These are phyloP conservation scores for Noctilio leporinus DNA, from an alignment of 2,113 vertebrate species.

Conservation along the genomic window DNA sequence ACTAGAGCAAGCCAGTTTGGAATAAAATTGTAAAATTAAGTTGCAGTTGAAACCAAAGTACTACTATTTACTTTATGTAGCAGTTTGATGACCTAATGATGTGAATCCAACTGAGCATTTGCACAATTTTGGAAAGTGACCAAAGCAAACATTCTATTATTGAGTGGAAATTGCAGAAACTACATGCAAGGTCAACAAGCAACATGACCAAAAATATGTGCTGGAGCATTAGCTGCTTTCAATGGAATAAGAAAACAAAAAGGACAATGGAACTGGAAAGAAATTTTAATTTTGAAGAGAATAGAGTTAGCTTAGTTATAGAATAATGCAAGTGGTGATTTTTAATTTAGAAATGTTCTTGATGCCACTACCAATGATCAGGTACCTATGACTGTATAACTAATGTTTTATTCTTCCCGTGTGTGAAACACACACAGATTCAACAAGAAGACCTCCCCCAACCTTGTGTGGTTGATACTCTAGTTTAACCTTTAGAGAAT, in stretches of 20 bases:
- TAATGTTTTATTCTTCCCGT: background rate
- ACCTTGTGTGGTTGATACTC: background rate
- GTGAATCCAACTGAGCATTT: conserved; percentile 24
- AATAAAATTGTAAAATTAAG: conserved; percentile 31
- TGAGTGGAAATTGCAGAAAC: background rate
- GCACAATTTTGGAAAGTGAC: background rate
- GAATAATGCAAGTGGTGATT: background rate
- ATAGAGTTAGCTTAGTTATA: background rate
- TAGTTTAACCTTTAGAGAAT: background rate
- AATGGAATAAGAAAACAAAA: background rate
- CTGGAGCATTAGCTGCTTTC: background rate
- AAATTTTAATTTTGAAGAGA: background rate
- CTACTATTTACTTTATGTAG: background rate
- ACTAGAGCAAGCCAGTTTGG: conserved; percentile 3
- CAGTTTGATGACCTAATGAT: conserved; percentile 37
- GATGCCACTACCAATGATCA: background rate
- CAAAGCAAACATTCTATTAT: background rate
- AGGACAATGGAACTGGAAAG: background rate
- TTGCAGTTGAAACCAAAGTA: background rate
- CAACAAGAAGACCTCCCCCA: background rate
- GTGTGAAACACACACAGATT: accelerated
- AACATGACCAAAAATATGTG: background rate
- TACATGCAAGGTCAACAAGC: background rate
- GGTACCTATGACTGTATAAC: too few relatives aligned
- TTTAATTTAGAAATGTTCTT: background rate